Evolutionary conservation across 2,888 invertebrate species (phyloP), one percentile per base, ranked within the genome.

Genomic region (Baccha elongata): DNA sequence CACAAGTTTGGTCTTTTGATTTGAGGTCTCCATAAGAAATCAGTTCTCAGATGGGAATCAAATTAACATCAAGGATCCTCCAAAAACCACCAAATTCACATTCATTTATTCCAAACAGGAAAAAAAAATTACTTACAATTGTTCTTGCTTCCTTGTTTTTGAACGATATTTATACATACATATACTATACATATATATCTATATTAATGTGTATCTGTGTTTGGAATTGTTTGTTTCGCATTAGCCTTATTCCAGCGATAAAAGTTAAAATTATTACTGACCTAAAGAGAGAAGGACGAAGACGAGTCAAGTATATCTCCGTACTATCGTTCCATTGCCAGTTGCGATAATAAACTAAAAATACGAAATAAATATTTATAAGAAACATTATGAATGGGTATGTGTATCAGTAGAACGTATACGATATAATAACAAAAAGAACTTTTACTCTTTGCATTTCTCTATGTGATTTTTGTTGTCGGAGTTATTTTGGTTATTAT

Each of bases 331-430:
- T 32, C 29, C 29, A 3, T 8, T 32, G 8, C 8, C 8, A 21
- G 15, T 11, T 35, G 8, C 13, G 40, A 48, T 55, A 52, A 58
- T n/a, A 72, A 78, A 32, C 78, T 78, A 72, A 72, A 78, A 78
- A 72, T 78, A 50, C 50, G 52, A 78, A 78, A 78, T 78, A 78
- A 71, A 78, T 78, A 78, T 78, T 78, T 78, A 78, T 78, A 72
- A 78, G 72, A 42, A 53, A 55, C 21, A 23, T n/a, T n/a, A n/a
- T n/a, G 29, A 52, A n/a, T n/a, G n/a, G n/a, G n/a, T n/a, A n/a
- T n/a, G n/a, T n/a, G n/a, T n/a, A n/a, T n/a, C n/a, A n/a, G n/a
- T n/a, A n/a, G n/a, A n/a, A n/a, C n/a, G n/a, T n/a, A n/a, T n/a
- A n/a, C n/a, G n/a, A 17, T 40, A 58, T 21, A 15, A 62, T 13